These are phyloP conservation scores for Episyrphus balteatus DNA, from an alignment of 1,140 invertebrate species.

Conservation along the genomic window DNA sequence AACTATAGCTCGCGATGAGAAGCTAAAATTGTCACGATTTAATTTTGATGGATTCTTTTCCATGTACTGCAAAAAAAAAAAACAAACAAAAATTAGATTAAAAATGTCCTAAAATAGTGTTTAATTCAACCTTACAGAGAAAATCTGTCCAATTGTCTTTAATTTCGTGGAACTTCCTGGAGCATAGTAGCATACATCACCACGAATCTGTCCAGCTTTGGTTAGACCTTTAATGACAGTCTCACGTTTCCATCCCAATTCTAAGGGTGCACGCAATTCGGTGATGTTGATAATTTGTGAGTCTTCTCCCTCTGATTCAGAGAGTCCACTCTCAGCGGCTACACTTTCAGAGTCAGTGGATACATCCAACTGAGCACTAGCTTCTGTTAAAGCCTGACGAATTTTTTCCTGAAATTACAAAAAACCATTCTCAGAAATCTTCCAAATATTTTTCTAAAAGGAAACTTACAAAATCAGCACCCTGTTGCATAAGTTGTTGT, in stretches of 20 bases:
- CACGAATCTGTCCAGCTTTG: slow-evolving; percentile 66
- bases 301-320: slow-evolving; percentile 38
- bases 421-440: no score
- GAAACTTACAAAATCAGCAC: slow-evolving; percentile 35
- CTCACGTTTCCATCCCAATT: slow-evolving; percentile 79
- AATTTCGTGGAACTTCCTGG: slow-evolving; percentile 51
- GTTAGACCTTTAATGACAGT: slow-evolving; percentile 76
- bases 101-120: not conserved
- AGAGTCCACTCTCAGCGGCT: slow-evolving; percentile 39
- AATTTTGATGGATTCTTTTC: slow-evolving; percentile 69
- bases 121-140: slow-evolving; percentile 38
- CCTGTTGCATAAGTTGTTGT: slow-evolving; percentile 38
- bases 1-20: slow-evolving; percentile 74
- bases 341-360: slow-evolving; percentile 44
- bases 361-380: slow-evolving; percentile 38
- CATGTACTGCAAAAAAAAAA: slow-evolving; percentile 50
- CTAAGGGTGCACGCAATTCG: slow-evolving; percentile 60
- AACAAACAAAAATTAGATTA: not conserved
- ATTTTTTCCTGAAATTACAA: slow-evolving; percentile 38
- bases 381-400: slow-evolving; percentile 39
- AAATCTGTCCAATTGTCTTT: slow-evolving; percentile 41
- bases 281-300: slow-evolving; percentile 43
- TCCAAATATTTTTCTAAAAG: not conserved
- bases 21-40: slow-evolving; percentile 80
- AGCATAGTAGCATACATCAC: slow-evolving; percentile 80